Evolutionary conservation across 2,113 vertebrate species (phyloP), one percentile per base, ranked within the genome.

Genomic region (Irena cyanogastra): DNA sequence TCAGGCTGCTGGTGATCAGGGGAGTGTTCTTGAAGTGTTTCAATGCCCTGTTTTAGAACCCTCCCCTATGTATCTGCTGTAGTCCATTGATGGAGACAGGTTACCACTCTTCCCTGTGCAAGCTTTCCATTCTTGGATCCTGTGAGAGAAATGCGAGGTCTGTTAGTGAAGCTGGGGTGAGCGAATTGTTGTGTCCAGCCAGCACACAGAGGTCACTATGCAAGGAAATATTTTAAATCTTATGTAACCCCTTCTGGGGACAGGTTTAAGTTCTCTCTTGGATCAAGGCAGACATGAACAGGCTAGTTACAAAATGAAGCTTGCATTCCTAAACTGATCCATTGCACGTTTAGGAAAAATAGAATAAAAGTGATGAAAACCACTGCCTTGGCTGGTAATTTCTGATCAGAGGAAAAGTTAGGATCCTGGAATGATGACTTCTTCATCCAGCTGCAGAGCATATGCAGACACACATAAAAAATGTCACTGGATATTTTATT

Each of bases 401-500:
- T 89, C 79, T 60, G 56, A 78, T 89, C 93, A 95, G 81, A 87
- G 49, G 81, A 87, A 93, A 78, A 87, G 69, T 84, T 89, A 81
- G 87, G 86, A 84, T 93, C 56, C 75, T 81, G 57, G 83, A 94
- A 87, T 26, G 59, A 53, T 26, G 81, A 85, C 39, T 87, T 83
- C 30, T 69, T 85, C 91, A 95, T 91, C 91, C 95, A 96, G 91
- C 94, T 97, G 95, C 90, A 90, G 42, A 70, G 42, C 93, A 94
- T 31, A 87, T 94, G 90, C 56, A 93, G 94, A 79, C 84, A 83
- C 41, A 91, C 66, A 87, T 70, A 76, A 96, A 95, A 90, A n/a
- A 80, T 65, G 84, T 87, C 66, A 83, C 27, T 76, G 83, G 82
- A 75, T 94, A 91, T 93, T 95, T 97, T 86, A 80, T 87, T 93